Percentiles rank a stretch among this genome's conserved stretches.
Evolutionary conservation across 2,797 vertebrate genomes (phyloP).

Genomic region (Malacoctenus gilli): DNA sequence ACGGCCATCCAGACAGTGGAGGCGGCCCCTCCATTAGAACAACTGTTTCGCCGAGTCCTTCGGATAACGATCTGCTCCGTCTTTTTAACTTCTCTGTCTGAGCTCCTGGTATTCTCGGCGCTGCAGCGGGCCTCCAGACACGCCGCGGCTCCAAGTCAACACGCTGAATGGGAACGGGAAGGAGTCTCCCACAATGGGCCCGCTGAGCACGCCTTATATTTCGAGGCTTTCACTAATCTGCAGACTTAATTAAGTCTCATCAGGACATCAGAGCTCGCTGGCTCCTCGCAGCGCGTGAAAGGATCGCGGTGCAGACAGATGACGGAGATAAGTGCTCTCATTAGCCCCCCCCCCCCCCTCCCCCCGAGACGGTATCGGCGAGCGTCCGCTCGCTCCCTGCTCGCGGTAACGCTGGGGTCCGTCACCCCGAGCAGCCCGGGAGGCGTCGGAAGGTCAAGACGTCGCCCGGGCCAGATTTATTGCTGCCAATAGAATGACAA

Average conservation of each 20-base stretch:
- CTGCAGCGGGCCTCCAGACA: constrained; percentile 20
- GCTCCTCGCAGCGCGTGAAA: constrained; percentile 37
- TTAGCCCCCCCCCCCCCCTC: no score
- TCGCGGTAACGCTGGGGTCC: constrained; percentile 21
- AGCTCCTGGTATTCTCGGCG: constrained; percentile 11
- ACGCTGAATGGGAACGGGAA: constrained; percentile 30
- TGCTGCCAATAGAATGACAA: constrained; percentile 9
- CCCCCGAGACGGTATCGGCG: constrained; percentile 31
- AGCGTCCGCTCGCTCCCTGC: constrained; percentile 23
- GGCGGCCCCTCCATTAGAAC: constrained; percentile 15
- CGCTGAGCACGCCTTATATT: constrained; percentile 57
- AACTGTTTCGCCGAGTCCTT: constrained; percentile 9
- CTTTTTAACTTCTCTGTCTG: constrained; percentile 2
- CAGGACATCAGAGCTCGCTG: constrained; percentile 59
- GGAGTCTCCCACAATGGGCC: constrained; percentile 55
- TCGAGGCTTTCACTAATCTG: constrained; percentile 67
- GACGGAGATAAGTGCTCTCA: constrained; percentile 71
- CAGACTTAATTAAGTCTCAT: constrained; percentile 77
- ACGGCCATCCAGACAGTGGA: constrained; percentile 10
- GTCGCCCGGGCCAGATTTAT: constrained; percentile 38
- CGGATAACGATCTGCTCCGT: constrained; percentile 26
- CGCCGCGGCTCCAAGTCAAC: constrained; percentile 31
- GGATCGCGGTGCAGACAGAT: constrained; percentile 64
- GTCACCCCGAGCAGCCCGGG: constrained; percentile 37
- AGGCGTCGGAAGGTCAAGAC: constrained; percentile 50